Conservation (phyloP, 2,888 invertebrate genomes). For the Cinara cedri region DNA sequence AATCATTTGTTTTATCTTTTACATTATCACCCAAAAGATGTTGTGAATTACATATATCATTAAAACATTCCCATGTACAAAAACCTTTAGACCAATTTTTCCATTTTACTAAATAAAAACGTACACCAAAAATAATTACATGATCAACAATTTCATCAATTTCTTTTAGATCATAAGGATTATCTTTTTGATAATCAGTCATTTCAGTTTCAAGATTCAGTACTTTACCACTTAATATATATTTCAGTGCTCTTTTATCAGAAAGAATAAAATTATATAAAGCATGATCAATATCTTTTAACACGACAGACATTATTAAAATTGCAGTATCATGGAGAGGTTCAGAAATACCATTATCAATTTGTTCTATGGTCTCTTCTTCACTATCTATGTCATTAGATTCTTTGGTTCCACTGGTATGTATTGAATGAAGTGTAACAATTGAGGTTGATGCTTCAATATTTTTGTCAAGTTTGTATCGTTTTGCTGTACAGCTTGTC, state of each 20-base stretch:
- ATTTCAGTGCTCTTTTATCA: neutral
- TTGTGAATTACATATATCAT: constrained; percentile 74
- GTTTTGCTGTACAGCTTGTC: neutral
- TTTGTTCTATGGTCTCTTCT: neutral
- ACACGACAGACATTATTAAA: neutral
- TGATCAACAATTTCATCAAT: constrained; percentile 75
- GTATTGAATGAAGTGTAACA: too few relatives aligned
- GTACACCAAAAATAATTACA: constrained; percentile 65
- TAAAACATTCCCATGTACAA: constrained; percentile 87
- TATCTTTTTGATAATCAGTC: too few relatives aligned
- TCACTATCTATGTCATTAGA: neutral
- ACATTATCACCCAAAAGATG: constrained; percentile 65
- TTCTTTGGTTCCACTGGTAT: neutral
- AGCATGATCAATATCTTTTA: neutral
- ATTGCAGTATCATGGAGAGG: constrained; percentile 23
- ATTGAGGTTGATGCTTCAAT: too few relatives aligned
- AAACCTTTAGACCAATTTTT: constrained; percentile 73
- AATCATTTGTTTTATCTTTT: neutral
- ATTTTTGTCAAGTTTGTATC: neutral
- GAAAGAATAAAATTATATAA: neutral
- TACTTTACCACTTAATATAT: constrained; percentile 18
- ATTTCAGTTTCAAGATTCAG: neutral
- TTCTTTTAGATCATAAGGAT: constrained; percentile 63
- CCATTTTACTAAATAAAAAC: constrained; percentile 83
- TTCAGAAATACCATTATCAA: neutral